Percentiles rank a stretch among this genome's conserved stretches.
These are phyloP conservation scores for Mormyrops attenuatus DNA, from an alignment of 2,797 vertebrate genomes.

Conservation along the genomic window DNA sequence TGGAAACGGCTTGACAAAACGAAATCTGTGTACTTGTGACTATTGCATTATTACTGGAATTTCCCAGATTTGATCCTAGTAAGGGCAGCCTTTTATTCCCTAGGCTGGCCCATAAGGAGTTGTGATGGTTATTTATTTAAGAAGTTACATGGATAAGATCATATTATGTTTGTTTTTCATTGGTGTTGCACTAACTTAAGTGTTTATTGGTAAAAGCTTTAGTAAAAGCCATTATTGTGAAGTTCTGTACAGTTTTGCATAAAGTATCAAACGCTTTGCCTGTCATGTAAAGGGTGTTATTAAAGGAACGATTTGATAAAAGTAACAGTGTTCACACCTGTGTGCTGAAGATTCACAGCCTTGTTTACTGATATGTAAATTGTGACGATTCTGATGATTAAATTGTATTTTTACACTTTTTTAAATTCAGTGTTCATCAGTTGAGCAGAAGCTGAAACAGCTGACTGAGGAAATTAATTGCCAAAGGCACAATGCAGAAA, in stretches of 20 bases:
- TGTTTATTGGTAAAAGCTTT: background rate
- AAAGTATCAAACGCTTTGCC: background rate
- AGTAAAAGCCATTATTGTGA: background rate
- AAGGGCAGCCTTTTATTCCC: background rate
- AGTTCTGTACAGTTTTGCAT: background rate
- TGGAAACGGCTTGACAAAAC: background rate
- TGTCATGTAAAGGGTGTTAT: background rate
- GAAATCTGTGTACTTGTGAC: background rate
- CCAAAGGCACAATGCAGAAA: slow-evolving; percentile 87
- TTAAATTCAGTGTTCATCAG: slow-evolving; percentile 57
- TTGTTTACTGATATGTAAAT: background rate
- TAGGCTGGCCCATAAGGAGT: background rate
- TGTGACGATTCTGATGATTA: background rate
- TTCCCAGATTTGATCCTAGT: background rate
- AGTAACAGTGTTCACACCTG: background rate
- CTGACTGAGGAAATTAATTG: slow-evolving; percentile 80
- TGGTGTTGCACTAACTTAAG: background rate
- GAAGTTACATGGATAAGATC: background rate
- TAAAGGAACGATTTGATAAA: background rate
- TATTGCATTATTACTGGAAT: background rate
- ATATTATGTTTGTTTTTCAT: background rate
- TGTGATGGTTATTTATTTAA: background rate
- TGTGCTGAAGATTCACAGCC: background rate
- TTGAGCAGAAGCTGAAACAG: slow-evolving; percentile 82
- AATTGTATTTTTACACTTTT: background rate